A percentile compares a stretch with the other conserved stretches of the same genome.
phyloP scores from a whole-genome alignment of 2,113 vertebrate species.

The Perca fluviatilis region DNA sequence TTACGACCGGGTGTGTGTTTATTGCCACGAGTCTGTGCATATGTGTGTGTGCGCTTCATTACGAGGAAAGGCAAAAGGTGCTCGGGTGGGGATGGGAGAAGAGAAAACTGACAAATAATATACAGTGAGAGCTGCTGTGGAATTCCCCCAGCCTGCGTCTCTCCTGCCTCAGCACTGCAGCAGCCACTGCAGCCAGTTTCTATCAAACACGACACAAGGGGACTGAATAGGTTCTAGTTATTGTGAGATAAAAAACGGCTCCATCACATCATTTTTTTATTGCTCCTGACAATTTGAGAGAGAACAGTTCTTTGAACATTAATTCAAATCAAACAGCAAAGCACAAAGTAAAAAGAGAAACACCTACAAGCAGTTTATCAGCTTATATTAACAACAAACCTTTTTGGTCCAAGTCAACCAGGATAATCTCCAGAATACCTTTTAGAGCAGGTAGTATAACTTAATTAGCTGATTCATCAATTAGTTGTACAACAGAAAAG shows the following conservation, averaged over 20 bases:
- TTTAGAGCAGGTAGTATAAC: not conserved
- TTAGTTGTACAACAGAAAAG: not conserved
- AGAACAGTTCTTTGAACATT: conserved; percentile 24
- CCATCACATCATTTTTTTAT: conserved; percentile 3
- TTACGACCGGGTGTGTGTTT: conserved; percentile 49
- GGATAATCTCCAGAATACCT: not conserved
- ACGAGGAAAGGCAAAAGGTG: not conserved
- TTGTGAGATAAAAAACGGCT: conserved; percentile 9
- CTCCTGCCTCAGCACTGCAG: conserved; percentile 17
- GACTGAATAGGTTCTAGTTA: conserved; percentile 10
- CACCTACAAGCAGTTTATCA: conserved; percentile 5
- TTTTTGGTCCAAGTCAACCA: not conserved
- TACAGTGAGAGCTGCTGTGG: conserved; percentile 17
- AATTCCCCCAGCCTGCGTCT: conserved; percentile 4
- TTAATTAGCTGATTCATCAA: not conserved
- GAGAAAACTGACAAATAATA: conserved; percentile 24
- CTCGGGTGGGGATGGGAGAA: not conserved
- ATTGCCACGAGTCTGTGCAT: not conserved
- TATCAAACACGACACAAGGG: conserved; percentile 8
- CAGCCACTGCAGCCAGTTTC: conserved; percentile 37
- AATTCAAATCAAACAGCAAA: conserved; percentile 27
- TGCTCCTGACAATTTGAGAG: conserved; percentile 20
- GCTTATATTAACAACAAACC: not conserved
- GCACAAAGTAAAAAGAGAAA: not conserved
- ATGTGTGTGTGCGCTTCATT: not conserved